Evolutionary conservation across 2,888 invertebrate genomes (phyloP), one percentile per base, ranked within the genome.

Genomic region (Creontiades dilutus): DNA sequence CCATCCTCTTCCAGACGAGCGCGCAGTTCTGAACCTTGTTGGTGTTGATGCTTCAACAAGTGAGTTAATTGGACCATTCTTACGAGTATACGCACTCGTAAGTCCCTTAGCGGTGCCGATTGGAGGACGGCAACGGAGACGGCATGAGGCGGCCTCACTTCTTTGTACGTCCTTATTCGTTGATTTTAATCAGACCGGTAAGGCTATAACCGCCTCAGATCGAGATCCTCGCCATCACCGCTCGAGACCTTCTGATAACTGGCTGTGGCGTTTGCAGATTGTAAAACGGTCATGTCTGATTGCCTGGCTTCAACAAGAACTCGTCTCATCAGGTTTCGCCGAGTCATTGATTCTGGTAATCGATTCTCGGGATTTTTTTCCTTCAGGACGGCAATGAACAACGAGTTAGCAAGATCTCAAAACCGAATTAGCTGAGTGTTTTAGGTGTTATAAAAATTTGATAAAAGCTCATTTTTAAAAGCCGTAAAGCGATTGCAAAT

Each of bases 41-140:
- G 52, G 14, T 16, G 52, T 52, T 16, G 52, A 52, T 52, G 16
- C 16, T 52, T 57, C n/a, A 57, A n/a, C 19, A n/a, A 57, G n/a
- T n/a, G n/a, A n/a, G n/a, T 57, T 57, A 14, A 57, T 57, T 57
- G 57, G 16, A 57, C 14, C n/a, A 37, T 57, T 57, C 57, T 14
- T n/a, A 57, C 57, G 7, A 57, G 57, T 16, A 57, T 16, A 57
- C 37, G 37, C 37, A 37, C 57, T 57, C 16, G 57, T 16, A 14
- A 57, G 57, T n/a, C n/a, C n/a, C 19, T 57, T 57, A 57, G 57
- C 57, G 57, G 57, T 23, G 23, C 68, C 68, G 13, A 68, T 68
- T 19, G 68, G 68, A 68, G 19, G 12, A 68, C 68, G 9, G 19
- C 68, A 11, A 7, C 61, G 0, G 61, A 61, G 27, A 27, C 68